Conservation (phyloP, 2,888 invertebrate genomes). For the Philereme transversata region DNA sequence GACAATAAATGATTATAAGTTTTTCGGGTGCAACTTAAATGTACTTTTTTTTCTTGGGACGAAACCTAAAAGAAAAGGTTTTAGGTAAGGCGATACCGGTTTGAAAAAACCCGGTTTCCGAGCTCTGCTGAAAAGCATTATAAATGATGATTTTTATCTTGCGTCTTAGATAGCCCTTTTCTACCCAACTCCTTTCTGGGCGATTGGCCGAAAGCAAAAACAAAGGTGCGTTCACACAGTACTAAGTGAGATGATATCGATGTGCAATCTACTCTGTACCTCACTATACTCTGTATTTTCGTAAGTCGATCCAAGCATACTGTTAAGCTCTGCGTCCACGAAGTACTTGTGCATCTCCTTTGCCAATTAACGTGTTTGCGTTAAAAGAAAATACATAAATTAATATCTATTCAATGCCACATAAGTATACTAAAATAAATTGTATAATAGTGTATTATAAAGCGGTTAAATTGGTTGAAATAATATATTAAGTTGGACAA, state of each 20-base stretch:
- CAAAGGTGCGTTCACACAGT: conserved; percentile 27
- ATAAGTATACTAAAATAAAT: conserved; percentile 37
- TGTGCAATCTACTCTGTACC: conserved; percentile 62
- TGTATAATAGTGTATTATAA: conserved; percentile 26
- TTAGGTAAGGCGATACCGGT: no score
- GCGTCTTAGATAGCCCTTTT: no score
- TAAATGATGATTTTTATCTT: no score
- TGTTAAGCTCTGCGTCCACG: conserved; percentile 92
- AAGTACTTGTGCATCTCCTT: conserved; percentile 92
- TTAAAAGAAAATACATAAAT: conserved; percentile 77
- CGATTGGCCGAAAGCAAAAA: not conserved
- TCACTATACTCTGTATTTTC: conserved; percentile 81
- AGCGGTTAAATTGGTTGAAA: conserved; percentile 1
- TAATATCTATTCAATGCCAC: conserved; percentile 46
- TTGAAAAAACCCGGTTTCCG: no score
- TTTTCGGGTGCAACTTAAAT: no score
- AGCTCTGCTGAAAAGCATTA: no score
- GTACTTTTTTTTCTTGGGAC: no score
- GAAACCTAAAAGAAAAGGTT: no score
- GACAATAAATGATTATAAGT: no score
- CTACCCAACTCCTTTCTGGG: no score
- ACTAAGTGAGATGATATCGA: conserved; percentile 40
- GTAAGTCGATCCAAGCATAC: conserved; percentile 87
- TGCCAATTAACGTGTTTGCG: conserved; percentile 81
- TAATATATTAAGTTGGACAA: not conserved